These are phyloP conservation scores for Synaphobranchus kaupii DNA, from an alignment of 2,797 vertebrate genomes.

Conservation along the genomic window DNA sequence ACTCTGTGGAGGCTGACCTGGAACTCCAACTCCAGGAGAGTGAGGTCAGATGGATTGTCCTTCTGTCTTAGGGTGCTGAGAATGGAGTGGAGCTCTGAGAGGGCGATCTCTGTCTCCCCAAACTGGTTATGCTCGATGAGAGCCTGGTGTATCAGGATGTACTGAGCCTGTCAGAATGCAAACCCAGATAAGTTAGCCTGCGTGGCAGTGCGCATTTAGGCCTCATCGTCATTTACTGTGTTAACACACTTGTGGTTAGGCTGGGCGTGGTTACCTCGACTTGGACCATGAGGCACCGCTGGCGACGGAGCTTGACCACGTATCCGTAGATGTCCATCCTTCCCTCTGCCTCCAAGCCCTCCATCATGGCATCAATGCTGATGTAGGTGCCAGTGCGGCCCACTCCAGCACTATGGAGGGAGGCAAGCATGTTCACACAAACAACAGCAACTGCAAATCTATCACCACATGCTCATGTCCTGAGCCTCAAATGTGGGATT, in stretches of 20 bases:
- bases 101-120: constrained; percentile 87
- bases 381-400: constrained; percentile 95
- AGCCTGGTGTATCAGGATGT: constrained; percentile 95
- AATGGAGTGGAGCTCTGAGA: constrained; percentile 80
- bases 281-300: constrained; percentile 97
- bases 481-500: not conserved
- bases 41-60: constrained; percentile 69
- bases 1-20: constrained; percentile 69
- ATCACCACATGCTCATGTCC: not conserved
- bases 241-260: not conserved
- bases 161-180: constrained; percentile 79
- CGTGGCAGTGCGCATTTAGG: not conserved
- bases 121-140: constrained; percentile 93
- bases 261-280: constrained; percentile 80
- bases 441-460: not conserved
- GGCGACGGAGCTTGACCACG: constrained; percentile 83
- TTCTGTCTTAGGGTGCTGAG: constrained; percentile 75
- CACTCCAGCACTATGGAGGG: constrained; percentile 84
- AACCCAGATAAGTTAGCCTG: not conserved
- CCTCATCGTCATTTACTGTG: not conserved
- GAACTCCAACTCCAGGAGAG: constrained; percentile 85
- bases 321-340: constrained; percentile 92
- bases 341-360: constrained; percentile 85
- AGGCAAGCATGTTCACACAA: not conserved
- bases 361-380: constrained; percentile 93